phyloP scores from a whole-genome alignment of 2,797 vertebrate genomes.

The Acanthurus lineatus region DNA sequence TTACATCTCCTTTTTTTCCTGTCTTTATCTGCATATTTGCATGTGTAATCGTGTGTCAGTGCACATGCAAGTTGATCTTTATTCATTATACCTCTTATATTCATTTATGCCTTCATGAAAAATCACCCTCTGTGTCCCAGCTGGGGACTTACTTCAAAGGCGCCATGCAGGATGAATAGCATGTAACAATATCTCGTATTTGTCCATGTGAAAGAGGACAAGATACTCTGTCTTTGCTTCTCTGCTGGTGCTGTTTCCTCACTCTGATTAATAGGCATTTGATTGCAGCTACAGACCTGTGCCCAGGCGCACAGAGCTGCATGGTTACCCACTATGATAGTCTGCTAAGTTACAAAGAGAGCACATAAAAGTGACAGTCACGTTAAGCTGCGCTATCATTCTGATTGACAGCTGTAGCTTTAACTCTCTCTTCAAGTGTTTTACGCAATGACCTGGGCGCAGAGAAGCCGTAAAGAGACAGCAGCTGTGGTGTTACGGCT shows the following conservation, averaged over 20 bases:
- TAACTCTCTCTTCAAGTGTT: constrained; percentile 71
- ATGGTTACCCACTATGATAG: constrained; percentile 29
- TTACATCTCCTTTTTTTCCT: constrained; percentile 22
- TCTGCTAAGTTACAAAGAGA: constrained; percentile 49
- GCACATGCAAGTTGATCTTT: constrained; percentile 42
- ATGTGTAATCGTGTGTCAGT: constrained; percentile 20
- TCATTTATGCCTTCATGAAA: constrained; percentile 70
- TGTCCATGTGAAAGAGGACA: constrained; percentile 71
- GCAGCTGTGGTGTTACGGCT: constrained; percentile 77
- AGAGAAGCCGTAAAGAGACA: constrained; percentile 71
- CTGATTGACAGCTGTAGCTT: constrained; percentile 80
- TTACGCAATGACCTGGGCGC: constrained; percentile 73
- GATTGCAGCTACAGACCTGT: constrained; percentile 68
- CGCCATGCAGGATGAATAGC: constrained; percentile 68
- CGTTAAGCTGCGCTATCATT: constrained; percentile 45
- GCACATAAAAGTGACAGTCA: constrained; percentile 63
- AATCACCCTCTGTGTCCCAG: constrained; percentile 60
- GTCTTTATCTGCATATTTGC: not conserved
- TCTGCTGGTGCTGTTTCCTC: constrained; percentile 58
- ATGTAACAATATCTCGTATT: constrained; percentile 81
- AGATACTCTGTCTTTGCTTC: constrained; percentile 75
- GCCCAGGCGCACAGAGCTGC: constrained; percentile 2
- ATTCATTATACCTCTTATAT: constrained; percentile 61
- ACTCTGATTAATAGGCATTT: constrained; percentile 77
- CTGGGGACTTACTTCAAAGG: constrained; percentile 74